Evolutionary conservation across 2,113 vertebrate species (phyloP).

Genomic region (Mugil cephalus): DNA sequence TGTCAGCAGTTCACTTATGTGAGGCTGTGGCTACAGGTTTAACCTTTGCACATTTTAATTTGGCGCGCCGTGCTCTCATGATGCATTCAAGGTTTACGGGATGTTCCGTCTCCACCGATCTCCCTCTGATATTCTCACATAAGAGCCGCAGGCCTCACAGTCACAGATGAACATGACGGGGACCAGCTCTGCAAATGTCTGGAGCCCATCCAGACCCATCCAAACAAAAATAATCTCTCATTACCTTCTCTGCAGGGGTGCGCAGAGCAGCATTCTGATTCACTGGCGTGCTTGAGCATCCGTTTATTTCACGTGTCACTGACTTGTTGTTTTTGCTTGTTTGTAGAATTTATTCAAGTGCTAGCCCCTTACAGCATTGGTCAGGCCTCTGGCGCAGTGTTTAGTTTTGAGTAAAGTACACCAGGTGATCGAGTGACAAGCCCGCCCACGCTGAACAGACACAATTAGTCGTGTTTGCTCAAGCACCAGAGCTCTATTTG

Average conservation of each 20-base stretch:
- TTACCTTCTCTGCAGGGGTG: constrained; percentile 68
- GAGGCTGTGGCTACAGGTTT: neutral
- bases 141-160: constrained; percentile 23
- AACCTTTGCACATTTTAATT: constrained; percentile 1
- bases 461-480: constrained; percentile 20
- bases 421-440: constrained; percentile 37
- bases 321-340: constrained; percentile 50
- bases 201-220: constrained; percentile 66
- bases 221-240: constrained; percentile 72
- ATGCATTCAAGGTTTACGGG: constrained; percentile 25
- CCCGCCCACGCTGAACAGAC: constrained; percentile 21
- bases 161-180: constrained; percentile 33
- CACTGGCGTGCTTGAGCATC: constrained; percentile 55
- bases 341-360: constrained; percentile 50
- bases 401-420: constrained; percentile 44
- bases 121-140: constrained; percentile 29
- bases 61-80: neutral
- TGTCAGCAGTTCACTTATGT: constrained; percentile 7
- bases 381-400: constrained; percentile 26
- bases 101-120: constrained; percentile 28
- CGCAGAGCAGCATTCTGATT: constrained; percentile 57
- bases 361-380: constrained; percentile 12
- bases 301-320: constrained; percentile 58
- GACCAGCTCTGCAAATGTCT: constrained; percentile 52
- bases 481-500: neutral